A percentile compares a stretch with the other conserved stretches of the same genome.
These are phyloP conservation scores for Achatina immaculata DNA, from an alignment of 1,140 invertebrate species.

Conservation along the genomic window DNA sequence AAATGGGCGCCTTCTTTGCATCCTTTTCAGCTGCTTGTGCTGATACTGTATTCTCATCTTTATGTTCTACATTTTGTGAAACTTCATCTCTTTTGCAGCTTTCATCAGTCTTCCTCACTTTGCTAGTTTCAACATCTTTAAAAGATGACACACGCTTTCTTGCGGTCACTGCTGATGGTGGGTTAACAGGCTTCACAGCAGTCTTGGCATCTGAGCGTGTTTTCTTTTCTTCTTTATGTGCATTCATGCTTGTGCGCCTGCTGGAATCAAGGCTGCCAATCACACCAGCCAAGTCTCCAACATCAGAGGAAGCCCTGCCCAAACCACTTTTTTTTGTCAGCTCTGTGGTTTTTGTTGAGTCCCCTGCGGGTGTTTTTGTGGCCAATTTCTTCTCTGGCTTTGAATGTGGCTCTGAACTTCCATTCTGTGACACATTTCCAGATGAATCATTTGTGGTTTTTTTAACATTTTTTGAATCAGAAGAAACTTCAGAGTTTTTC, in stretches of 20 bases:
- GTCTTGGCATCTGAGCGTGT: background rate
- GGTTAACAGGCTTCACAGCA: background rate
- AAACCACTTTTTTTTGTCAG: too few species aligned
- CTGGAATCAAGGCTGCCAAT: background rate
- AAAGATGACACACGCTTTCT: background rate
- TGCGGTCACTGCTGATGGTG: background rate
- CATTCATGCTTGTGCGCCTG: background rate
- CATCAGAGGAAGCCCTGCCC: background rate
- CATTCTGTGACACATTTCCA: background rate
- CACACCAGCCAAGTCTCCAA: background rate
- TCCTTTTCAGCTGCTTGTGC: background rate
- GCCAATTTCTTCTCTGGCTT: background rate
- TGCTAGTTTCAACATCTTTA: background rate
- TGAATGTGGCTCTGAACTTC: background rate
- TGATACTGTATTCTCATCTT: background rate
- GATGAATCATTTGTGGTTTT: background rate
- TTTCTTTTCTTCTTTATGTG: background rate
- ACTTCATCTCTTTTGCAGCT: background rate
- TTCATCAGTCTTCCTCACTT: background rate
- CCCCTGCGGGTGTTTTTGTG: background rate
- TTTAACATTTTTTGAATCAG: background rate
- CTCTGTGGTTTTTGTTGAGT: background rate
- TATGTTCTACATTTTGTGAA: background rate
- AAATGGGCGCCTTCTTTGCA: background rate
- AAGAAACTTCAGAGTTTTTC: background rate